Evolutionary conservation across 2,888 invertebrate species (phyloP), one percentile per base, ranked within the genome.

Genomic region (Agonum fuliginosum): DNA sequence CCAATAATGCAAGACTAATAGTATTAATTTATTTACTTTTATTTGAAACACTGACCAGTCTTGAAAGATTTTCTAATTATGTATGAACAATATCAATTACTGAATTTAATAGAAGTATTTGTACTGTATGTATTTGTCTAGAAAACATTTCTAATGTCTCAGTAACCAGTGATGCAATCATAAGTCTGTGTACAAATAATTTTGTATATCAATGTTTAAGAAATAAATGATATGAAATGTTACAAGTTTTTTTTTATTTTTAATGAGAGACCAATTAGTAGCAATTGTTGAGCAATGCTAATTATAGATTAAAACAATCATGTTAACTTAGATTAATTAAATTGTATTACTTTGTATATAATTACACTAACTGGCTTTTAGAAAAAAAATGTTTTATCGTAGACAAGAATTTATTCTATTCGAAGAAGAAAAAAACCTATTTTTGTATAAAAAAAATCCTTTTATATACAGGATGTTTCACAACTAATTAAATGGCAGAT

Each of bases 131-230:
- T 14, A 71, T 30, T 71, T 10, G 8, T 48, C 37, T 70, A 48
- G 10, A 48, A 37, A 27, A 48, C 43, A 24, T 43, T 70, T 24
- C 43, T 69, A n/a, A n/a, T 34, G 17, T 19, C 20, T 17, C 6
- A 65, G 48, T 12, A 51, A 22, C 20, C 19, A 46, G 24, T 46
- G 41, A 41, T 43, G 46, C n/a, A 70, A 70, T 43, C 24, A 67
- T 37, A 17, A 67, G 54, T 54, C 54, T 41, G 20, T 71, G 30
- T 48, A 71, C 48, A 71, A 14, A 71, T 48, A 48, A 30, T 71
- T 71, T 71, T 71, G 71, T 71, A 71, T 30, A 48, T 51, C 48
- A 48, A 46, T 71, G 71, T 71, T 71, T 71, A 51, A 71, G 3
- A 71, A 71, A 71, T 30, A 70, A 46, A 70, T 37, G n/a, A 62